Conservation (phyloP, 2,113 vertebrate genomes). For the Beaufortia kweichowensis region DNA sequence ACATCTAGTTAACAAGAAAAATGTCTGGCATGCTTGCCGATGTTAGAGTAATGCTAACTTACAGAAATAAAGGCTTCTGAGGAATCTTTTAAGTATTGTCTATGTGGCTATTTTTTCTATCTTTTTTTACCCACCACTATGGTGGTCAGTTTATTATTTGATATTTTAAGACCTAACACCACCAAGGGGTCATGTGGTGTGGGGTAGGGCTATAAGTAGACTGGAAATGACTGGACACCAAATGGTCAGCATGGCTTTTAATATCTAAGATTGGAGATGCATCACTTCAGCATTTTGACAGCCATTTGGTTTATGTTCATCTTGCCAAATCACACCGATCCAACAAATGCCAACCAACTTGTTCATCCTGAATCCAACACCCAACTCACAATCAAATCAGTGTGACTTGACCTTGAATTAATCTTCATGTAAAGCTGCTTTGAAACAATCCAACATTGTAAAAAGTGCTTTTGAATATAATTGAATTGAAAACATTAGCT, state of each 20-base stretch:
- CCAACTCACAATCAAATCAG: no score
- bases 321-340: no score
- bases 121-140: background rate
- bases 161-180: background rate
- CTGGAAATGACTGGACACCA: background rate
- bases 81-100: background rate
- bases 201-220: background rate
- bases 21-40: background rate
- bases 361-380: no score
- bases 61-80: constrained; percentile 16
- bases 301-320: no score
- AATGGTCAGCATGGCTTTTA: background rate
- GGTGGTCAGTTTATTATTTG: constrained; percentile 18
- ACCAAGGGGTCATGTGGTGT: background rate
- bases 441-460: no score
- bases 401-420: no score
- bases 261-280: background rate
- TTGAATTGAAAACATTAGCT: no score
- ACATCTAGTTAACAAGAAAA: constrained; percentile 19
- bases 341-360: no score
- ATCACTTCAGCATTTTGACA: background rate
- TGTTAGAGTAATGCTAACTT: constrained; percentile 21
- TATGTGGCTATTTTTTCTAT: background rate
- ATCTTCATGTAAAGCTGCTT: no score
- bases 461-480: no score